phyloP scores from a whole-genome alignment of 2,888 invertebrate genomes.

The Ischnus inquisitorius region DNA sequence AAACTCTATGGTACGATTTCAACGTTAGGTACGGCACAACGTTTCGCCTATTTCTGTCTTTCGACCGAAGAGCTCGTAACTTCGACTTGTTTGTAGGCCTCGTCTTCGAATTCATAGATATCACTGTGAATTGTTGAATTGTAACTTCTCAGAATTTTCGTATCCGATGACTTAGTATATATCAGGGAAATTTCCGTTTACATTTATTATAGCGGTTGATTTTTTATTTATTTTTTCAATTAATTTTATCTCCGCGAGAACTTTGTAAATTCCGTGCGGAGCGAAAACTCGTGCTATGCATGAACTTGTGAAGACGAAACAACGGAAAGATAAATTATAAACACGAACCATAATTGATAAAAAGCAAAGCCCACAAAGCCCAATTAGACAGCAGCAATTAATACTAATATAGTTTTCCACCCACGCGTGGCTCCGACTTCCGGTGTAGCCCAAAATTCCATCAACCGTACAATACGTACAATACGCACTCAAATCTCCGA shows the following conservation, averaged over 20 bases:
- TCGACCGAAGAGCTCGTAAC: neutral
- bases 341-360: too few species aligned
- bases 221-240: too few species aligned
- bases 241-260: neutral
- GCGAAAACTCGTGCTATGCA: neutral
- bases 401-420: slow-evolving; percentile 4
- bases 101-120: too few species aligned
- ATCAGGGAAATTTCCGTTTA: too few species aligned
- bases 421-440: neutral
- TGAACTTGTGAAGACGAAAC: neutral
- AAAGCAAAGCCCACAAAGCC: too few species aligned
- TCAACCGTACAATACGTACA: neutral
- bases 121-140: too few species aligned
- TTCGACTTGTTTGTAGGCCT: too few species aligned
- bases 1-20: slow-evolving; percentile 20
- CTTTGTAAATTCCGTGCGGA: neutral
- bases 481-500: neutral
- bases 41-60: neutral
- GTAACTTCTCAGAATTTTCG: too few species aligned
- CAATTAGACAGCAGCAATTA: neutral
- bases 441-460: neutral
- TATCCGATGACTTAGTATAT: too few species aligned
- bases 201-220: too few species aligned
- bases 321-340: neutral
- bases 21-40: neutral